Evolutionary conservation across 2,888 invertebrate genomes (phyloP), one percentile per base, ranked within the genome.

Genomic region (Byasa hedistus): DNA sequence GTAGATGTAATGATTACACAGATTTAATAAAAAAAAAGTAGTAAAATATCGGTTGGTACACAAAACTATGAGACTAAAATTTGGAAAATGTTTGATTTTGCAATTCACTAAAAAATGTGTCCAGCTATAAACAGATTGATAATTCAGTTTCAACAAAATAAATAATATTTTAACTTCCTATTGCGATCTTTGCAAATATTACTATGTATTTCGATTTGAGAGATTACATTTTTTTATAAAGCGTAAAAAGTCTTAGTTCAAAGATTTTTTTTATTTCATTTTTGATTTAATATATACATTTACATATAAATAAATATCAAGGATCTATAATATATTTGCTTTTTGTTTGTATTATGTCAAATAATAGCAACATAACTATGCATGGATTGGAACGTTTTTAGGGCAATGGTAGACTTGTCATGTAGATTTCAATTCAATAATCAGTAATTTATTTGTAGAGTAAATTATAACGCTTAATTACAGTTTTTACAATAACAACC

Each of bases 381-480:
- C 60, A 22, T 65, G 3, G 64, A 72, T 71, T 51, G 83, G 72
- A 86, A 83, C 79, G 84, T 75, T 69, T 71, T 73, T 54, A 52
- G 54, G 76, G 76, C 81, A 85, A 85, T 86, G 86, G 87, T 81
- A 87, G 84, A 76, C 80, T 78, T 85, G 87, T 87, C 85, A 86
- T 84, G 82, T 85, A 85, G 82, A 80, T 84, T 80, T 79, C 78
- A 75, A 71, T 78, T 69, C 60, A 66, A 61, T 68, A 78, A 76
- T 79, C 78, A 69, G 70, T 79, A 77, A 77, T 79, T 79, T 80
- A 76, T 79, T 71, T 65, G 59, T 60, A 60, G 61, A 61, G 62
- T 61, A 62, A 64, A 65, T 58, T 68, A 60, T 61, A 69, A 59
- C 57, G 63, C 51, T 63, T 67, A 44, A 58, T 55, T 57, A 58